These are phyloP conservation scores for Zonitis immaculata DNA, from an alignment of 2,888 invertebrate species.

Conservation along the genomic window DNA sequence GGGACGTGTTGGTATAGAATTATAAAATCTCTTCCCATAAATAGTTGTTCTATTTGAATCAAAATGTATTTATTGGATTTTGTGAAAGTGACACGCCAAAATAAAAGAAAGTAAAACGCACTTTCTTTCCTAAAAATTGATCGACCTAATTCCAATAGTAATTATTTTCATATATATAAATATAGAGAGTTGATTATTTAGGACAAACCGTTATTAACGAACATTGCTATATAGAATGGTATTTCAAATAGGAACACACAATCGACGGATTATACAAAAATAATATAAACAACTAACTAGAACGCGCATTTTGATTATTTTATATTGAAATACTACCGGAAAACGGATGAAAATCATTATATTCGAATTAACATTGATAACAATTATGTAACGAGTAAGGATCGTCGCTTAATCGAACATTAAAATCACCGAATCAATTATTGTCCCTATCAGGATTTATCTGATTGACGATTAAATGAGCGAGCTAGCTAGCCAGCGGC, in stretches of 20 bases:
- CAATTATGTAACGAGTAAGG: background rate
- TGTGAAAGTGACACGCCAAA: slow-evolving; percentile 36
- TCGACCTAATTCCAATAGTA: too few relatives aligned
- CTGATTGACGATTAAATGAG: too few relatives aligned
- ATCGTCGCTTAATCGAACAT: background rate
- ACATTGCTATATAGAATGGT: slow-evolving; percentile 2
- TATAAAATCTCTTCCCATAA: too few relatives aligned
- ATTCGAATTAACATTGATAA: background rate
- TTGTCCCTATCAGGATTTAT: too few relatives aligned
- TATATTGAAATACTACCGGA: background rate
- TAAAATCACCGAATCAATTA: too few relatives aligned
- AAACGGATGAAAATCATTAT: background rate
- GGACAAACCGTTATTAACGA: background rate
- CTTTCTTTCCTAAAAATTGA: too few relatives aligned
- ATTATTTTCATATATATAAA: background rate
- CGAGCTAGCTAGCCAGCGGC: too few relatives aligned
- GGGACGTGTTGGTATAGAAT: too few relatives aligned
- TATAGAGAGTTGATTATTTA: background rate
- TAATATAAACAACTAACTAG: background rate
- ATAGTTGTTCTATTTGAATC: too few relatives aligned
- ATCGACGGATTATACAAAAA: background rate
- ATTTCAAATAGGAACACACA: background rate
- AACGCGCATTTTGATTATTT: background rate
- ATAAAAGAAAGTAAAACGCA: slow-evolving; percentile 38
- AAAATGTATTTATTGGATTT: too few relatives aligned